Percentiles rank a stretch among this genome's conserved stretches.
phyloP scores from a whole-genome alignment of 2,113 vertebrate species.

The Platysteira castanea region DNA sequence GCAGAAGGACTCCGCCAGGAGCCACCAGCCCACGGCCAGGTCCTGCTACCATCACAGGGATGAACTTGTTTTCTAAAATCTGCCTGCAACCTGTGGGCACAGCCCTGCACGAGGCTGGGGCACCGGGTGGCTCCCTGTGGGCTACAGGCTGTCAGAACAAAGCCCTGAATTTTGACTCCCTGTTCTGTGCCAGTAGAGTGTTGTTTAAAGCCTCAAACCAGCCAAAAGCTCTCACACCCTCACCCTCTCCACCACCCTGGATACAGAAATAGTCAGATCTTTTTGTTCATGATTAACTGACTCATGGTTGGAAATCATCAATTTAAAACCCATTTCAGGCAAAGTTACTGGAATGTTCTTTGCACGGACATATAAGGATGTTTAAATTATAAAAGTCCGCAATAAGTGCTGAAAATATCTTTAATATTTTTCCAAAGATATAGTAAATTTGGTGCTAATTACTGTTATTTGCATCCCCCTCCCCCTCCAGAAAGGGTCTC shows the following conservation, averaged over 20 bases:
- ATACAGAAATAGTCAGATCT: constrained; percentile 47
- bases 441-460: constrained; percentile 56
- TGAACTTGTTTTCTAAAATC: background rate
- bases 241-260: background rate
- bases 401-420: constrained; percentile 44
- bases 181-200: background rate
- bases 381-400: constrained; percentile 23
- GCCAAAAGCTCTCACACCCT: background rate
- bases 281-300: constrained; percentile 55
- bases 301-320: constrained; percentile 47
- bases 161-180: background rate
- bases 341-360: constrained; percentile 47
- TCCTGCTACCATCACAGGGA: background rate
- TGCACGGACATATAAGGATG: background rate
- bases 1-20: background rate
- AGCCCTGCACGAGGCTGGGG: background rate
- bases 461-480: constrained; percentile 57
- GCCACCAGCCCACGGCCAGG: background rate
- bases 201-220: background rate
- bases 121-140: background rate
- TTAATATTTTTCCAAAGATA: constrained; percentile 46
- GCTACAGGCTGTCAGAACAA: background rate
- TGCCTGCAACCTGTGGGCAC: fast-evolving
- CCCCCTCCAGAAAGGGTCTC: constrained; percentile 5
- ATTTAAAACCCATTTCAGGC: constrained; percentile 52